A percentile compares a stretch with the other conserved stretches of the same genome.
Evolutionary conservation across 2,797 vertebrate species (phyloP).

Genomic region (Phoeniculus purpureus): DNA sequence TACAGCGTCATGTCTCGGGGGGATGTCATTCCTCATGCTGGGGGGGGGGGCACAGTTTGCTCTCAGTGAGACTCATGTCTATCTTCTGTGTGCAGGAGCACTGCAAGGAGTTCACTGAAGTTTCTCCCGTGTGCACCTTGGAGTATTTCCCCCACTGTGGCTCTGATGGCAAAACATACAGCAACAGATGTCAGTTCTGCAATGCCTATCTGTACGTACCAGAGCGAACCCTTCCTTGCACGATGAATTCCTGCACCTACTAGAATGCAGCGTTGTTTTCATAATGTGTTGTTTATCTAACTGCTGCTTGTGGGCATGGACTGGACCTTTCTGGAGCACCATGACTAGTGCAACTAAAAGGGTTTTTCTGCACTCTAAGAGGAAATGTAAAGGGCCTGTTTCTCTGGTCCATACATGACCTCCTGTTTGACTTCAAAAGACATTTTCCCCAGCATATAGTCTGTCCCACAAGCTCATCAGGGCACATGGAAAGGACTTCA

Average conservation of each 20-base stretch:
- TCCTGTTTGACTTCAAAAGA: background rate
- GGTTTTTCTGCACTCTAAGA: background rate
- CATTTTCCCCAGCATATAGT: background rate
- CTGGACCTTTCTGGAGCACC: background rate
- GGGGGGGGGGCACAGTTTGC: background rate
- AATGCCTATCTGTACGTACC: constrained; percentile 30
- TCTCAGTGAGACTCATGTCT: background rate
- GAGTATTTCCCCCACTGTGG: background rate
- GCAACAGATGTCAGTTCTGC: constrained; percentile 40
- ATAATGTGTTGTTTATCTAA: background rate
- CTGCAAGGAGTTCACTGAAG: background rate
- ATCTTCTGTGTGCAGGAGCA: background rate
- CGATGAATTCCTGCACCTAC: background rate
- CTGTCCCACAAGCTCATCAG: background rate
- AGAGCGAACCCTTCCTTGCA: background rate
- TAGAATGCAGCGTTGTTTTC: background rate
- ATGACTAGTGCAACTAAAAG: background rate
- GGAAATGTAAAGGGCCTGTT: background rate
- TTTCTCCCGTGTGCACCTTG: accelerated
- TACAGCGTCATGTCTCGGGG: background rate
- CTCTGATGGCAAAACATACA: constrained; percentile 15
- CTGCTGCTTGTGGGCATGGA: background rate
- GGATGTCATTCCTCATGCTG: background rate
- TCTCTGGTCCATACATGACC: background rate
- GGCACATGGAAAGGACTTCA: background rate